Conservation (phyloP, 2,797 vertebrate genomes). For the Chaunax sp. region DNA sequence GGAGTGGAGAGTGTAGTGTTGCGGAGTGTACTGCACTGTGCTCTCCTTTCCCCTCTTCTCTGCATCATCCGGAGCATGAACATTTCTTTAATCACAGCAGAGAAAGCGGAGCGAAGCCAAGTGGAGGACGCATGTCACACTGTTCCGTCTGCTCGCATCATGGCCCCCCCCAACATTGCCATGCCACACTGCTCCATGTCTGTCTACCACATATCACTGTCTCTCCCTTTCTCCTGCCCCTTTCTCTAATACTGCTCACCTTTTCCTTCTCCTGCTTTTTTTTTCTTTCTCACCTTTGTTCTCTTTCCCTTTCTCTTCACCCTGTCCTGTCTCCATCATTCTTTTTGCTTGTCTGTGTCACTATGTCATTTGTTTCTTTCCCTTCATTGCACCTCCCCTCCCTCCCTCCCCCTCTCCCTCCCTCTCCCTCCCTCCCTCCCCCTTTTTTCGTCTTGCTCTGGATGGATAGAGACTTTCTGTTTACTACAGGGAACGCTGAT, state of each 20-base stretch:
- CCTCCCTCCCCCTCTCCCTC: not conserved
- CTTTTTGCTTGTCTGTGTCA: constrained; percentile 66
- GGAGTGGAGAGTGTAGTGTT: constrained; percentile 70
- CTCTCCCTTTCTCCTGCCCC: constrained; percentile 15
- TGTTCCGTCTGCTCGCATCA: constrained; percentile 76
- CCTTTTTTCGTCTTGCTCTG: constrained; percentile 41
- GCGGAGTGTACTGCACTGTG: constrained; percentile 70
- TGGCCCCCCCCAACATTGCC: constrained; percentile 22
- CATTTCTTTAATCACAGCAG: constrained; percentile 83
- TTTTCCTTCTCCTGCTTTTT: constrained; percentile 29
- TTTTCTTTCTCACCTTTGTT: constrained; percentile 54
- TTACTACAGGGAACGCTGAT: constrained; percentile 74
- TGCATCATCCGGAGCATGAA: constrained; percentile 79
- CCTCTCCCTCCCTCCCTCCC: not conserved
- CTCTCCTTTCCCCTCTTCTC: constrained; percentile 72
- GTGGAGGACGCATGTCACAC: constrained; percentile 75
- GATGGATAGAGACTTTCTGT: constrained; percentile 75
- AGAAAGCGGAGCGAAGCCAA: constrained; percentile 70
- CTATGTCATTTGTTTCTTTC: constrained; percentile 69
- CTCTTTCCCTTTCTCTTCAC: constrained; percentile 46
- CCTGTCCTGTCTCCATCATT: constrained; percentile 60
- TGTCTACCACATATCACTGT: constrained; percentile 49
- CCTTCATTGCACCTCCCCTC: constrained; percentile 35
- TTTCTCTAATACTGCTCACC: constrained; percentile 40
- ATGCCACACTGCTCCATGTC: constrained; percentile 54